Conservation (phyloP, 2,888 invertebrate genomes). For the Coecobrya sp. region DNA sequence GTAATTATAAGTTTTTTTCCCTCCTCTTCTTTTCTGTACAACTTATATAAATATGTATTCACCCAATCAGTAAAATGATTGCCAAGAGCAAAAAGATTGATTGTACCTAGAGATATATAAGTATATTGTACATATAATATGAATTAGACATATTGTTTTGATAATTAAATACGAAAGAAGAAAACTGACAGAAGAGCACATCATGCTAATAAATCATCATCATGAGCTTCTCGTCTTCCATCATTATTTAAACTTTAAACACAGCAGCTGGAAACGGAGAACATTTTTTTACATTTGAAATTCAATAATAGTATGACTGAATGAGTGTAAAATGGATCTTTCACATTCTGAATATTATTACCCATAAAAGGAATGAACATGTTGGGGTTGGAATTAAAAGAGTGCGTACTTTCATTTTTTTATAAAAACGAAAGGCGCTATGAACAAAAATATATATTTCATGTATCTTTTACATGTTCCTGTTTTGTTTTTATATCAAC, state of each 20-base stretch:
- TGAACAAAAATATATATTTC: neutral
- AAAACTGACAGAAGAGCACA: conserved; percentile 29
- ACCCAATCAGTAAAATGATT: conserved; percentile 78
- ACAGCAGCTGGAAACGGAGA: neutral
- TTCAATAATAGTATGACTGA: neutral
- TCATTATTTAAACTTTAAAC: neutral
- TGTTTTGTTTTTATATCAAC: neutral
- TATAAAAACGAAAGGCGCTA: neutral
- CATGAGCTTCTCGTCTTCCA: neutral
- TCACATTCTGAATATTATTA: neutral
- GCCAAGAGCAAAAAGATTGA: conserved; percentile 75
- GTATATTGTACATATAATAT: conserved; percentile 28
- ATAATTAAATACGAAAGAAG: conserved; percentile 29
- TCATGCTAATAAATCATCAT: conserved; percentile 1
- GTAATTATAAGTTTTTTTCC: neutral
- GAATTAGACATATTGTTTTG: conserved; percentile 10
- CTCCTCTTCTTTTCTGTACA: neutral
- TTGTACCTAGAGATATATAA: conserved; percentile 33
- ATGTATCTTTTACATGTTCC: too few relatives aligned
- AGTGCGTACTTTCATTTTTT: neutral
- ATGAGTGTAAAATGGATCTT: neutral
- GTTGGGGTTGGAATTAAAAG: neutral
- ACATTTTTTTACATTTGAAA: neutral
- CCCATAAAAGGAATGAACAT: neutral
- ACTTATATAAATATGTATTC: conserved; percentile 26